Evolutionary conservation across 1,140 invertebrate species (phyloP).

Genomic region (Micrasema minimum): DNA sequence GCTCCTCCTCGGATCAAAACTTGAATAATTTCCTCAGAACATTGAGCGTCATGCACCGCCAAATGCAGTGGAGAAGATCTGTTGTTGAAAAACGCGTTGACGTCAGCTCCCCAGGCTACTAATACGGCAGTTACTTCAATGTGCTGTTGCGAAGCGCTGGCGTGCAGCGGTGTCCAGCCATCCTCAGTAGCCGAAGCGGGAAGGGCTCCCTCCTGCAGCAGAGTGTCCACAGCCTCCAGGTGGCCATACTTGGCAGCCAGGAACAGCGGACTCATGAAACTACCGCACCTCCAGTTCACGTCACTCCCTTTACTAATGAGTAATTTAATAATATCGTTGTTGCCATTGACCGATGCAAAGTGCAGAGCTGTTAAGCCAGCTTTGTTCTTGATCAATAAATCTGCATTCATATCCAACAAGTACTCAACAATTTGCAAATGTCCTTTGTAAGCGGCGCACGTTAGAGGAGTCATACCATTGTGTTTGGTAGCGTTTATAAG

Average conservation of each 20-base stretch:
- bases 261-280: neutral
- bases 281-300: neutral
- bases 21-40: neutral
- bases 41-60: neutral
- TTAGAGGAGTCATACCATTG: no score
- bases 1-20: slow-evolving; percentile 11
- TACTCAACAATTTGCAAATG: no score
- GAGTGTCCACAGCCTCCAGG: neutral
- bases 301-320: neutral
- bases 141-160: neutral
- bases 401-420: no score
- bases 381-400: no score
- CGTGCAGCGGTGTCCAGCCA: slow-evolving; percentile 1
- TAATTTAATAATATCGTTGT: neutral
- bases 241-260: neutral
- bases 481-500: no score
- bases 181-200: neutral
- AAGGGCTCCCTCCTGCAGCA: neutral
- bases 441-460: no score
- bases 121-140: neutral
- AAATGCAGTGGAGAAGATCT: neutral
- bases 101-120: neutral
- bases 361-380: no score
- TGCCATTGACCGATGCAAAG: neutral
- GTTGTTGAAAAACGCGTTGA: neutral